phyloP scores from a whole-genome alignment of 2,797 vertebrate species.

The Coilia nasus region DNA sequence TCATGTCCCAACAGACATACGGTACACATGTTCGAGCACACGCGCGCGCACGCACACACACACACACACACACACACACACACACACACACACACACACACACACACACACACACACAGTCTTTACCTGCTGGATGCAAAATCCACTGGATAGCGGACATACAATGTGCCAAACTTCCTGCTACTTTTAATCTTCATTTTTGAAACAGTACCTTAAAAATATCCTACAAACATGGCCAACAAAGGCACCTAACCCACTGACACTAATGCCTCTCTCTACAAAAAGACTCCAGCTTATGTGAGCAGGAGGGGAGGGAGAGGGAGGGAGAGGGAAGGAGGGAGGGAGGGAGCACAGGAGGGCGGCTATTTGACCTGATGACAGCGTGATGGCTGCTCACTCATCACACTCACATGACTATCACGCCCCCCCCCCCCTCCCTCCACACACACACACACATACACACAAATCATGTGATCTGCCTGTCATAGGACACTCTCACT shows the following conservation, averaged over 20 bases:
- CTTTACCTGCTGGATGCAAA: slow-evolving; percentile 45
- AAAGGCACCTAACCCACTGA: neutral
- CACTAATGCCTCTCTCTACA: neutral
- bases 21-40: slow-evolving; percentile 20
- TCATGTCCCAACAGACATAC: no score
- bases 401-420: slow-evolving; percentile 49
- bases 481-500: slow-evolving; percentile 50
- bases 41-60: neutral
- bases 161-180: slow-evolving; percentile 38
- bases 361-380: slow-evolving; percentile 39
- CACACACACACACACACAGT: slow-evolving; percentile 27
- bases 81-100: neutral
- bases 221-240: neutral
- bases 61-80: neutral
- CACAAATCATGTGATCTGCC: slow-evolving; percentile 52
- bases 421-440: neutral
- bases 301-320: neutral
- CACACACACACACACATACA: slow-evolving; percentile 43
- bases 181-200: slow-evolving; percentile 53
- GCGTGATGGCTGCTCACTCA: slow-evolving; percentile 40
- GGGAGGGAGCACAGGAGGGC: neutral
- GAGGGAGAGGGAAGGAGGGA: neutral
- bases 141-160: slow-evolving; percentile 30
- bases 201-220: slow-evolving; percentile 20
- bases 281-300: neutral